These are phyloP conservation scores for Macropus fuliginosus DNA, from an alignment of 2,797 vertebrate species.

Conservation along the genomic window DNA sequence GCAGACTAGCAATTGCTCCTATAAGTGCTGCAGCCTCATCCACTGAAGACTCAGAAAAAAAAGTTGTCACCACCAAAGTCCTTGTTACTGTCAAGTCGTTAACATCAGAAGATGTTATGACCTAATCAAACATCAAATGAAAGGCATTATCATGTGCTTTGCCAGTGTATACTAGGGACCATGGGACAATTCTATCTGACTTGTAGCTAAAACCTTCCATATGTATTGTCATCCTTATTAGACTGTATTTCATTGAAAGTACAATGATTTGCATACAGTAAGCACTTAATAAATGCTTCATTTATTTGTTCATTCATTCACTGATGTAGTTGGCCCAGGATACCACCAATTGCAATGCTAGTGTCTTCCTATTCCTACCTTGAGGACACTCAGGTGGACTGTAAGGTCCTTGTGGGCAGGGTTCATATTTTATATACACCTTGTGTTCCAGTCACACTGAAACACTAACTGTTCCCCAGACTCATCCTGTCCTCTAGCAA, in stretches of 20 bases:
- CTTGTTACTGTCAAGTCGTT: neutral
- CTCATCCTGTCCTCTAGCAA: too few relatives aligned
- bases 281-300: too few relatives aligned
- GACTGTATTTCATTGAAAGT: neutral
- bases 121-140: neutral
- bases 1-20: neutral
- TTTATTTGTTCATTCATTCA: too few relatives aligned
- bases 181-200: neutral
- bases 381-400: too few relatives aligned
- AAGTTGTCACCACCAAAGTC: neutral
- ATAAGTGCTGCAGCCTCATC: neutral
- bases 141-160: neutral
- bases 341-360: too few relatives aligned
- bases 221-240: neutral
- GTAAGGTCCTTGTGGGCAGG: too few relatives aligned
- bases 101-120: neutral
- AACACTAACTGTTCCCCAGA: too few relatives aligned
- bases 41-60: neutral
- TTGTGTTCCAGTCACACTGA: too few relatives aligned
- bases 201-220: neutral
- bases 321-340: too few relatives aligned
- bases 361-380: too few relatives aligned
- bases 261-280: too few relatives aligned
- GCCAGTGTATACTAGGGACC: neutral
- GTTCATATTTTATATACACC: too few relatives aligned